These are phyloP conservation scores for Enteromius paludinosus DNA, from an alignment of 2,797 vertebrate genomes.

Conservation along the genomic window DNA sequence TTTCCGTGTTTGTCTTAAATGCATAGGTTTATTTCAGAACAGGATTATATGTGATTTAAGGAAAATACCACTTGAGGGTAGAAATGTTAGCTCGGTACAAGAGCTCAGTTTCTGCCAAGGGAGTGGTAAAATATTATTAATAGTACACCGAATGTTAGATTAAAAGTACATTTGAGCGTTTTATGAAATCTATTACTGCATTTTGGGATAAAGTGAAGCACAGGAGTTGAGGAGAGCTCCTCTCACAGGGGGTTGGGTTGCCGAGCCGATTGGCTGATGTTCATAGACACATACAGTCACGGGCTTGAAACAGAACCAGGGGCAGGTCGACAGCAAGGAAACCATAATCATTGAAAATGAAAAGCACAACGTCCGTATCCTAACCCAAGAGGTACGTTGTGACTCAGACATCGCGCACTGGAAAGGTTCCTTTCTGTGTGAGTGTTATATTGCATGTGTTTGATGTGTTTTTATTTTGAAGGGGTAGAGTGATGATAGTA, in stretches of 20 bases:
- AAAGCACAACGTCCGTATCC: constrained; percentile 57
- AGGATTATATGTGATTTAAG: neutral
- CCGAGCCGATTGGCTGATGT: constrained; percentile 72
- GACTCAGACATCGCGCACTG: constrained; percentile 52
- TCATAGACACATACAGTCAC: constrained; percentile 67
- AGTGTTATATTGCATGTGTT: constrained; percentile 62
- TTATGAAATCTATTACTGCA: constrained; percentile 29
- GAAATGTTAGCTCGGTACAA: neutral
- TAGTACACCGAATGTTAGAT: neutral
- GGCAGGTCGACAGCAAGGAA: constrained; percentile 74
- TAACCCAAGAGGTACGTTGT: constrained; percentile 43
- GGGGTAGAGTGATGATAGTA: constrained; percentile 68
- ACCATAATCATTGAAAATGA: constrained; percentile 65
- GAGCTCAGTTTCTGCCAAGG: neutral
- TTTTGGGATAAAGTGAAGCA: constrained; percentile 32
- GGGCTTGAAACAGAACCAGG: constrained; percentile 71
- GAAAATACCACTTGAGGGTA: neutral
- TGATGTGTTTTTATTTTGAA: constrained; percentile 55
- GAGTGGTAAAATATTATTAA: neutral
- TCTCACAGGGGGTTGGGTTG: constrained; percentile 62
- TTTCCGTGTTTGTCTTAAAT: neutral
- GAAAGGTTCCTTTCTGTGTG: constrained; percentile 51
- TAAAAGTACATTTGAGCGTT: neutral
- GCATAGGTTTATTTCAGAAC: neutral
- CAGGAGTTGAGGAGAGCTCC: constrained; percentile 44